Conservation (phyloP, 2,113 vertebrate species). For the Echinops telfairi region DNA sequence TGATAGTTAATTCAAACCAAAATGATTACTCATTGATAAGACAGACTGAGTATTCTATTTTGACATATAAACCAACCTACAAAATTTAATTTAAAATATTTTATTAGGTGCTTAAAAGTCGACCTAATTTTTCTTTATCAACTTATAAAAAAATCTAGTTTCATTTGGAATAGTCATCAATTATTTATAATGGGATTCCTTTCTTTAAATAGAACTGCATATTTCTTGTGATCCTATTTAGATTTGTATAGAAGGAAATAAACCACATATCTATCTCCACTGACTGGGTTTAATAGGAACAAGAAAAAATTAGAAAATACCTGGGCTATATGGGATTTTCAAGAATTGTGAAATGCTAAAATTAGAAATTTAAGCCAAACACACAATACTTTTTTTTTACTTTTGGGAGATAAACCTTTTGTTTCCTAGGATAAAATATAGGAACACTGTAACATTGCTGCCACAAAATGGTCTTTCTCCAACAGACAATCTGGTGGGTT, state of each 20-base stretch:
- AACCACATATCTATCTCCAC: not conserved
- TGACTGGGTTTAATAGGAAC: not conserved
- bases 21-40: conserved; percentile 45
- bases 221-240: conserved; percentile 57
- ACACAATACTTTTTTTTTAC: not conserved
- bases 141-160: conserved; percentile 39
- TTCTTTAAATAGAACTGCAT: conserved; percentile 30
- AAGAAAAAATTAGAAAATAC: conserved; percentile 20
- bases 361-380: conserved; percentile 24
- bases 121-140: conserved; percentile 49
- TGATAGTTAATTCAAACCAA: conserved; percentile 49
- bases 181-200: conserved; percentile 68
- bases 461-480: not conserved
- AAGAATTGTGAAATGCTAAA: not conserved
- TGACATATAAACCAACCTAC: conserved; percentile 31
- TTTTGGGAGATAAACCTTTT: conserved; percentile 11
- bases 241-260: not conserved
- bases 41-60: not conserved
- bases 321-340: not conserved
- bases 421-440: not conserved
- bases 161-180: conserved; percentile 50
- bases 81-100: conserved; percentile 58
- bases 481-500: too few relatives aligned
- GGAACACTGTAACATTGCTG: not conserved
- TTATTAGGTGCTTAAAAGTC: conserved; percentile 54